Base-by-base conservation (phyloP, 2,888 invertebrate genomes). In the Heliconius aoede region DNA sequence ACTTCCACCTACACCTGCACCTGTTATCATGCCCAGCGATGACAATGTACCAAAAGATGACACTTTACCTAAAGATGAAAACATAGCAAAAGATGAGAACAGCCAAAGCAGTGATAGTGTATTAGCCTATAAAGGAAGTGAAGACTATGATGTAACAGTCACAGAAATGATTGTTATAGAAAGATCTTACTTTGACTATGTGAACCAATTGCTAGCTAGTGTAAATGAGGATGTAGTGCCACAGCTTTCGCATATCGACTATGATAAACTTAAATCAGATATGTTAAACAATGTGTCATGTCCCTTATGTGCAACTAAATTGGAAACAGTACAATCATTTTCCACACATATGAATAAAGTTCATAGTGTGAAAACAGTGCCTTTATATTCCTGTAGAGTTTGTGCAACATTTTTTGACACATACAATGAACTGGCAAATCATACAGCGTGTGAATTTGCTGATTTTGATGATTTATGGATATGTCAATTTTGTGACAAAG, bases 401-500 rank as follows among this genome's bases (percentile, higher is more conserved):
- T 95, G 94, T 83, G 86, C 89, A 0, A 86, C 89, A 8, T 86
- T 86, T 18, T 95, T 93, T 85, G 92, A 94, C 18, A 89, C 79
- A 72, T 83, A 84, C 36, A 76, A 80, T 55, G 94, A 94, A 68
- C 83, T 94, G 32, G 88, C 88, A 2, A 85, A 73, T 69, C 94
- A 95, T 81, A 82, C 84, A 9, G 68, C 71, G 0, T 86, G 88
- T 61, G 94, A 94, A 80, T 78, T 92, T 71, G 87, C 86, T 0
- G 91, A 93, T 51, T 94, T 94, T 84, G 90, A 92, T 4, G 90
- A 94, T 77, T 83, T 95, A 1, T 95, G 94, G 92, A 82, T 94
- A 5, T 95, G 95, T 85, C 95, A 95, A 86, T 93, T 95, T 83
- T 95, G 95, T 85, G 93, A 94, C 64, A 90, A 90, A 58, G 94